A percentile compares a stretch with the other conserved stretches of the same genome.
Conservation (phyloP, 1,140 invertebrate species). For the Popillia japonica region DNA sequence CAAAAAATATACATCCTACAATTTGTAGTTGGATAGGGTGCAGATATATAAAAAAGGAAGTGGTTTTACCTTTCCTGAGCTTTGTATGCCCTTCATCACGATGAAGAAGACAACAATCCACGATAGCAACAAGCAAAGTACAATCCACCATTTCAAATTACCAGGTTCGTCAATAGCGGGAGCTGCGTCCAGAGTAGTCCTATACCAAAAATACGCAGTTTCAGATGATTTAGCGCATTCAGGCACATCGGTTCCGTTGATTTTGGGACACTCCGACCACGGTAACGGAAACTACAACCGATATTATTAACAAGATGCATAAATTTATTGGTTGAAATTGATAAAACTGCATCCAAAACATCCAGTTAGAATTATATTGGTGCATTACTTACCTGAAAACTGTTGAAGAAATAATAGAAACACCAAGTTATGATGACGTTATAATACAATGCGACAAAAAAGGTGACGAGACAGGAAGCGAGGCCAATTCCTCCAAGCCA, state of each 20-base stretch:
- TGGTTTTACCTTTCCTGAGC: conserved; percentile 89
- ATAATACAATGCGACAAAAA: conserved; percentile 94
- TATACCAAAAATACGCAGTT: conserved; percentile 91
- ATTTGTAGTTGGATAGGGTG: conserved; percentile 30
- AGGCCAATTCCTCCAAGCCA: conserved; percentile 91
- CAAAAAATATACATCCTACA: conserved; percentile 21
- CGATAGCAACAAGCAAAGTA: conserved; percentile 87
- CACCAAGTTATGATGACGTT: conserved; percentile 99
- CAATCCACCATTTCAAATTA: conserved; percentile 93
- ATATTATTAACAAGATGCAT: conserved; percentile 28
- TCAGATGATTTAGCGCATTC: conserved; percentile 86
- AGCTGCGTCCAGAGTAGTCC: conserved; percentile 83
- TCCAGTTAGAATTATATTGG: neutral
- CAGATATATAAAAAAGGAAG: conserved; percentile 39
- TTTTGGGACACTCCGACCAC: conserved; percentile 81
- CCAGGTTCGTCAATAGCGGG: conserved; percentile 84
- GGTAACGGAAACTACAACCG: conserved; percentile 76
- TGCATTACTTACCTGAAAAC: conserved; percentile 74
- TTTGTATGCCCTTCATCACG: conserved; percentile 98
- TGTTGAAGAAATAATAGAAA: conserved; percentile 94
- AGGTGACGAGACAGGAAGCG: conserved; percentile 89
- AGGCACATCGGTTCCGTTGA: conserved; percentile 74
- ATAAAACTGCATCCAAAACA: no score
- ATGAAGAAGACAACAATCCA: conserved; percentile 97
- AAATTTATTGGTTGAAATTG: neutral